A percentile compares a stretch with the other conserved stretches of the same genome.
phyloP scores from a whole-genome alignment of 2,888 invertebrate species.

The Mesoligia furuncula region DNA sequence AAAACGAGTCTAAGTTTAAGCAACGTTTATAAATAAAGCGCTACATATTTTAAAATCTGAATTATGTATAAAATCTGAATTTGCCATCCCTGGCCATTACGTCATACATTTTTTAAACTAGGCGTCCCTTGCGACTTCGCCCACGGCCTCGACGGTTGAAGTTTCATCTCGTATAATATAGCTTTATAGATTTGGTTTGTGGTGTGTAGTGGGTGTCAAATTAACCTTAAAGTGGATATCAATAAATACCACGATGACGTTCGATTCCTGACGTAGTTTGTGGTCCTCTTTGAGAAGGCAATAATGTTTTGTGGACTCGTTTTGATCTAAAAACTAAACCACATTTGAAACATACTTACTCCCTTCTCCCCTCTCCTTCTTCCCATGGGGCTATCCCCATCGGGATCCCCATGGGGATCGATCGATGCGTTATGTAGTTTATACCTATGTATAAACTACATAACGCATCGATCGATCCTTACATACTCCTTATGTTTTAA shows the following conservation, averaged over 20 bases:
- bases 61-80: not conserved
- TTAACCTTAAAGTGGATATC: constrained; percentile 30
- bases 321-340: too few species aligned
- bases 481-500: not conserved
- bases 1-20: not conserved
- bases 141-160: constrained; percentile 51
- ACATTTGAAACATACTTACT: not conserved
- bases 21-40: not conserved
- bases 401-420: too few species aligned
- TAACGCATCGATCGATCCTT: not conserved
- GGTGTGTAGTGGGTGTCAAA: constrained; percentile 24
- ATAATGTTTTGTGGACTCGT: not conserved
- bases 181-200: constrained; percentile 51
- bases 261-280: not conserved
- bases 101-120: constrained; percentile 28
- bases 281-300: not conserved
- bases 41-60: not conserved
- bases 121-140: constrained; percentile 43
- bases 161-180: constrained; percentile 37
- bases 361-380: not conserved
- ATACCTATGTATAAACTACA: not conserved
- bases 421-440: too few species aligned
- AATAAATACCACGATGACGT: constrained; percentile 28
- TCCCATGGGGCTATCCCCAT: not conserved
- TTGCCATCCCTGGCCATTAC: constrained; percentile 7